phyloP scores from a whole-genome alignment of 2,113 vertebrate genomes.

The Saccopteryx bilineata region DNA sequence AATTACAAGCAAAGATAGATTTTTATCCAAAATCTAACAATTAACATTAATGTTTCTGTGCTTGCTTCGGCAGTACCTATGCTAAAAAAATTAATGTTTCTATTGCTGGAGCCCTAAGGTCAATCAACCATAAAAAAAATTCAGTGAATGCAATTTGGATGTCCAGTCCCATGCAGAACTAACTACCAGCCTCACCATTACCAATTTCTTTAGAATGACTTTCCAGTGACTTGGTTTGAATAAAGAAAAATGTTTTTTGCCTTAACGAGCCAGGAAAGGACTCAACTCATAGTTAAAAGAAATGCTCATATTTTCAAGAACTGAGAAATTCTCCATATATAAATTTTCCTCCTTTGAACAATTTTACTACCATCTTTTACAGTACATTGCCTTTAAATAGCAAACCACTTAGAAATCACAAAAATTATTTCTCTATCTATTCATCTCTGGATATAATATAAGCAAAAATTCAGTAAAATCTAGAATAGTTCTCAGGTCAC shows the following conservation, averaged over 20 bases:
- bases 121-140: conserved; percentile 43
- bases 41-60: conserved; percentile 4
- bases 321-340: not conserved
- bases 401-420: conserved; percentile 60
- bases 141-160: conserved; percentile 31
- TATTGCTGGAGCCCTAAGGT: conserved; percentile 28
- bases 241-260: conserved; percentile 42
- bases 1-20: not conserved
- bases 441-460: not conserved
- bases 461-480: conserved; percentile 64
- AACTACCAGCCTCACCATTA: not conserved
- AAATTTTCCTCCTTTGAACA: conserved; percentile 41
- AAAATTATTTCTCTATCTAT: not conserved
- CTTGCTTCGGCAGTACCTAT: too few species aligned
- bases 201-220: not conserved
- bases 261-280: conserved; percentile 49
- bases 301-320: conserved; percentile 42
- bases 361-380: conserved; percentile 26
- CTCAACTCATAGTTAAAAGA: conserved; percentile 47
- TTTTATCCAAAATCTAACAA: conserved; percentile 40
- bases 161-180: not conserved
- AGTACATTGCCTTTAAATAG: conserved; percentile 48
- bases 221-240: conserved; percentile 28
- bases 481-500: conserved; percentile 59
- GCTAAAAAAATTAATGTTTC: not conserved